A percentile compares a stretch with the other conserved stretches of the same genome.
phyloP scores from a whole-genome alignment of 2,888 invertebrate genomes.

The Homarus gammarus region DNA sequence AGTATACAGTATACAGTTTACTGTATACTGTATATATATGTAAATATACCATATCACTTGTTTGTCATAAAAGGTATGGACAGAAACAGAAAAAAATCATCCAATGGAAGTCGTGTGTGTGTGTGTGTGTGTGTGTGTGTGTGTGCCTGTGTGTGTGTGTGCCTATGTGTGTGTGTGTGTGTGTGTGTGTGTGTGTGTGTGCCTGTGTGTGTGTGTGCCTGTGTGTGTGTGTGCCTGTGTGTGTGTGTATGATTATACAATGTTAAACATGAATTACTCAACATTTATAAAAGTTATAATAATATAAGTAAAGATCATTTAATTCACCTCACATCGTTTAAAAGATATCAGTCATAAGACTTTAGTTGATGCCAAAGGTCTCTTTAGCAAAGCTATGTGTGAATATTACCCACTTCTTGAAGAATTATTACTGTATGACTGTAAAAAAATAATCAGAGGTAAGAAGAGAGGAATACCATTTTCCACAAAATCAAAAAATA shows the following conservation, averaged over 20 bases:
- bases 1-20: too few relatives aligned
- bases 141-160: background rate
- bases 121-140: too few relatives aligned
- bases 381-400: constrained; percentile 36
- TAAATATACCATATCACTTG: too few relatives aligned
- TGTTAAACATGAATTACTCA: constrained; percentile 5
- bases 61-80: too few relatives aligned
- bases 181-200: too few relatives aligned
- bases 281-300: background rate
- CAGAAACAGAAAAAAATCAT: too few relatives aligned
- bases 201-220: constrained; percentile 8
- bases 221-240: constrained; percentile 31
- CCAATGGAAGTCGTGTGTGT: too few relatives aligned
- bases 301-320: background rate
- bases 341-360: constrained; percentile 5
- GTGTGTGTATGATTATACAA: constrained; percentile 36
- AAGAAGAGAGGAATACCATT: constrained; percentile 14
- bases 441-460: constrained; percentile 48
- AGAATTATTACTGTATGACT: constrained; percentile 45
- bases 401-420: constrained; percentile 50
- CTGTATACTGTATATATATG: too few relatives aligned
- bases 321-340: constrained; percentile 32
- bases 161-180: constrained; percentile 11
- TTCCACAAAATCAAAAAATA: constrained; percentile 21
- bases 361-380: constrained; percentile 49